A percentile compares a stretch with the other conserved stretches of the same genome.
These are phyloP conservation scores for Taxidea taxus DNA, from an alignment of 2,113 vertebrate genomes.

Conservation along the genomic window DNA sequence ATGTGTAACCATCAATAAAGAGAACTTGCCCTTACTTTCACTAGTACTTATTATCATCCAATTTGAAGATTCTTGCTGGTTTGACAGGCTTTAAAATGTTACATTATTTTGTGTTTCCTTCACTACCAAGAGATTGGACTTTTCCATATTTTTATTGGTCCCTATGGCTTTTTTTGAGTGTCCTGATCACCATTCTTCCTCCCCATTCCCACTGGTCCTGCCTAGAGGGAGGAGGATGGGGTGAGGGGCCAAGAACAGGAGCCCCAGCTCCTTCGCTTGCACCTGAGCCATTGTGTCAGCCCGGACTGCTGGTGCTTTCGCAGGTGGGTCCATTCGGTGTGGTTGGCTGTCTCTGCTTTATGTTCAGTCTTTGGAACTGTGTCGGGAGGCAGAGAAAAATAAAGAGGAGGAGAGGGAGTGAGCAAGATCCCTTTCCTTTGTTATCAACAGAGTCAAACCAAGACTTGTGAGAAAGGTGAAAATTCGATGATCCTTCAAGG, in stretches of 20 bases:
- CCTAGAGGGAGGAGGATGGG: fast-evolving
- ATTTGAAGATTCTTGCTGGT: not conserved
- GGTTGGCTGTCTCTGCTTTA: not conserved
- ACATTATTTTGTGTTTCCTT: not conserved
- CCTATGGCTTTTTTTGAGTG: not conserved
- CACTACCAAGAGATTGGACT: not conserved
- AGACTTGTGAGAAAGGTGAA: not conserved
- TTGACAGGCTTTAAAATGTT: not conserved
- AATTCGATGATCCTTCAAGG: not conserved
- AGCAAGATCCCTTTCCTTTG: not conserved
- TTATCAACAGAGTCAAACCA: not conserved
- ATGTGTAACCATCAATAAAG: fast-evolving
- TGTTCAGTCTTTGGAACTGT: not conserved
- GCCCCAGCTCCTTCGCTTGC: not conserved
- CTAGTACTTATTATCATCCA: not conserved
- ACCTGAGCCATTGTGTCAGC: not conserved
- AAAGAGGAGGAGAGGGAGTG: not conserved
- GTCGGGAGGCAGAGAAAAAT: not conserved
- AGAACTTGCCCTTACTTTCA: not conserved
- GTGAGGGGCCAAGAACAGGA: not conserved
- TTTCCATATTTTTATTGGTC: not conserved
- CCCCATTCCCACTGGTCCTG: fast-evolving
- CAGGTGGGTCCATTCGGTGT: not conserved
- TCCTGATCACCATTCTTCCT: not conserved
- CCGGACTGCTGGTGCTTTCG: fast-evolving